A percentile compares a stretch with the other conserved stretches of the same genome.
Evolutionary conservation across 2,113 vertebrate genomes (phyloP).

Genomic region (Gnathonemus echidnorhynchus): DNA sequence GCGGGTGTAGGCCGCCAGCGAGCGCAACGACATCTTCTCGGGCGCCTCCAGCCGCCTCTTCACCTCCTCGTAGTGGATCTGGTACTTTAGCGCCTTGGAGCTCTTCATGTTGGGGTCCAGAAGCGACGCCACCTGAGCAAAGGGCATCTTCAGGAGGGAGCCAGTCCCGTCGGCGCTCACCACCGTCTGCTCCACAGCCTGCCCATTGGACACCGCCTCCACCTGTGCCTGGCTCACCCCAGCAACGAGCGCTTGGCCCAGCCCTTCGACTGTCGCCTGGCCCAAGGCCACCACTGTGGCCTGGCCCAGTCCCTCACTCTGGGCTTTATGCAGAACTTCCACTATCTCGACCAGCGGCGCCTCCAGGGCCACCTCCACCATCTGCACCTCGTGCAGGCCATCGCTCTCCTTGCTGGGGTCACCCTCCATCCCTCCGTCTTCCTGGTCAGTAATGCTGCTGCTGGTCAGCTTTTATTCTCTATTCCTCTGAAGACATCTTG

Average conservation of each 20-base stretch:
- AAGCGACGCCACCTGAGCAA: constrained; percentile 65
- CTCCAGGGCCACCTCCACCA: constrained; percentile 14
- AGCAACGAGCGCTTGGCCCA: neutral
- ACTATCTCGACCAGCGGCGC: constrained; percentile 12
- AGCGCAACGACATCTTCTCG: constrained; percentile 70
- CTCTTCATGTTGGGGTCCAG: constrained; percentile 73
- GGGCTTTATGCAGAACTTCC: constrained; percentile 5
- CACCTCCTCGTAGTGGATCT: constrained; percentile 66
- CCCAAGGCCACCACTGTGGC: neutral
- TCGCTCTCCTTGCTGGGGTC: neutral
- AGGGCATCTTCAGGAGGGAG: constrained; percentile 46
- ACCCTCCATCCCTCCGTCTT: constrained; percentile 6
- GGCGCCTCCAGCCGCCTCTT: constrained; percentile 63
- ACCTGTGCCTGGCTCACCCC: neutral
- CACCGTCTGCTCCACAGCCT: neutral
- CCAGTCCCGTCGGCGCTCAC: constrained; percentile 5
- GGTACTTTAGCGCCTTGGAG: constrained; percentile 64
- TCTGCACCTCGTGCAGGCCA: neutral
- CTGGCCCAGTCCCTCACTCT: neutral
- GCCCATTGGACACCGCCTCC: neutral
- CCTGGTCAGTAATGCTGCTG: neutral
- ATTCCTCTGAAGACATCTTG: neutral
- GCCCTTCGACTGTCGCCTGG: neutral
- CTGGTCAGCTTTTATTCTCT: neutral
- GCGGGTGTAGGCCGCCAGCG: constrained; percentile 65